Conservation (phyloP, 2,797 vertebrate genomes). For the Tinamus major region DNA sequence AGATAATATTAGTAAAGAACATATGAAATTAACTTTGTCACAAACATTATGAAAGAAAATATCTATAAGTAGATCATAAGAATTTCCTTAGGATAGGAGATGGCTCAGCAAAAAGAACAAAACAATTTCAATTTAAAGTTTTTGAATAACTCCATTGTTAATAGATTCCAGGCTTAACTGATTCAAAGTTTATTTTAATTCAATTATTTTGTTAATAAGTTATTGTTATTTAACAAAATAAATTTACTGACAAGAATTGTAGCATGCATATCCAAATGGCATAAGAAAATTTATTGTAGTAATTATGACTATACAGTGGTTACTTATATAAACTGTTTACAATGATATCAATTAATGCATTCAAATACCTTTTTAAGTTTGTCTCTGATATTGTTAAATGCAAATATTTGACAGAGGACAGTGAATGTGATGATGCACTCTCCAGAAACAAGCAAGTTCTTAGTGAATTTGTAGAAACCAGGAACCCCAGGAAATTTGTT, state of each 20-base stretch:
- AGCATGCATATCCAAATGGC: neutral
- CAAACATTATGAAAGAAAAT: neutral
- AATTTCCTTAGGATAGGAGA: neutral
- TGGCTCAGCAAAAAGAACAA: neutral
- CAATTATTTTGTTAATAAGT: neutral
- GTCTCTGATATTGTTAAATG: neutral
- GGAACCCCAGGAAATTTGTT: neutral
- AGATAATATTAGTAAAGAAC: neutral
- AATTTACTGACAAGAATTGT: neutral
- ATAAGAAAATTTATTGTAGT: neutral
- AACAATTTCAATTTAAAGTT: neutral
- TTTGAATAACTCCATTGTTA: neutral
- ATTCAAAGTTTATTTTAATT: neutral
- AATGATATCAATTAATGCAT: fast-evolving
- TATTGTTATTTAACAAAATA: neutral
- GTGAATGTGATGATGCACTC: neutral
- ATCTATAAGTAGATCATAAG: neutral
- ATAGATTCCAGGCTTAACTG: neutral
- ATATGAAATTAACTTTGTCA: neutral
- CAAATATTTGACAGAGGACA: neutral
- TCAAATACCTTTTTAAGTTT: neutral
- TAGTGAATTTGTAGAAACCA: neutral
- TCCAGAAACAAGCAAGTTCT: neutral
- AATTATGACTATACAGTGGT: neutral
- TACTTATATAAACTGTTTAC: neutral